Evolutionary conservation across 1,140 invertebrate species (phyloP).

Genomic region (Rhysida immarginata): DNA sequence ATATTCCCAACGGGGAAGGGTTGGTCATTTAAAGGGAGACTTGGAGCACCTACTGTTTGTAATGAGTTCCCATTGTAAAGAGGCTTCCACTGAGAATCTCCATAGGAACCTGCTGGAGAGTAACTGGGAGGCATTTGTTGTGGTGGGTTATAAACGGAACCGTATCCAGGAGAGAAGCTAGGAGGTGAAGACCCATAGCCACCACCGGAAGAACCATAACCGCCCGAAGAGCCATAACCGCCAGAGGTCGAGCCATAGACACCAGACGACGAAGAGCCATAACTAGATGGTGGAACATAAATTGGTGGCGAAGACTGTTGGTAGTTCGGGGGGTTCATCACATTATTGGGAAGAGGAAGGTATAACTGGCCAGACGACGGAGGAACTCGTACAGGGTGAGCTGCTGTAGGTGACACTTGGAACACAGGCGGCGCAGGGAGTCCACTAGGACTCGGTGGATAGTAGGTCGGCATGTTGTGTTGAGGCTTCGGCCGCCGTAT

Average conservation of each 20-base stretch:
- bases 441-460: neutral
- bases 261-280: neutral
- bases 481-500: neutral
- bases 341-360: neutral
- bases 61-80: neutral
- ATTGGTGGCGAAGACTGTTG: neutral
- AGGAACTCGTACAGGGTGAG: conserved; percentile 3
- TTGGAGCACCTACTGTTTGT: neutral
- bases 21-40: neutral
- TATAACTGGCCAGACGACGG: conserved; percentile 2
- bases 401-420: conserved; percentile 1
- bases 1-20: neutral
- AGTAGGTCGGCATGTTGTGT: neutral
- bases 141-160: neutral
- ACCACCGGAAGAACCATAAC: neutral
- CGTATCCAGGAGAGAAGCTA: neutral
- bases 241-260: neutral
- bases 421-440: conserved; percentile 2
- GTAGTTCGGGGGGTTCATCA: neutral
- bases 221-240: neutral
- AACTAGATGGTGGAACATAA: neutral
- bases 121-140: neutral
- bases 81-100: conserved; percentile 1
- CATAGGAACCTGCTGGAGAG: neutral
- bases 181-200: neutral